phyloP scores from a whole-genome alignment of 2,113 vertebrate genomes.

The Pseudopipra pipra region DNA sequence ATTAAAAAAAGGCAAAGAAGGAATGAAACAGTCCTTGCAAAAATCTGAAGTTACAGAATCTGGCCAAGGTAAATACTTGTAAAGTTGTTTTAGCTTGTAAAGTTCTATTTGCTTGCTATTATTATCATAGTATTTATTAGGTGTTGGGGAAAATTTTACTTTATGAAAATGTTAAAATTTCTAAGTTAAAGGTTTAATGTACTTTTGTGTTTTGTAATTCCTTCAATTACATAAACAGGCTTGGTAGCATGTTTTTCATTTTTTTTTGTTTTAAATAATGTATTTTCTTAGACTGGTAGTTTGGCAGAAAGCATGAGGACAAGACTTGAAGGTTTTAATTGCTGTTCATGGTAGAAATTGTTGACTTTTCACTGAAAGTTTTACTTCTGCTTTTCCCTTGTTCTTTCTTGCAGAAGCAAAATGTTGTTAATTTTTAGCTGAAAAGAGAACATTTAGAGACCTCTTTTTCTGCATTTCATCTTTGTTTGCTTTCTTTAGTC shows the following conservation, averaged over 20 bases:
- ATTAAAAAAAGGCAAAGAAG: constrained; percentile 78
- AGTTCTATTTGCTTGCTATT: not conserved
- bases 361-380: not conserved
- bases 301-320: not conserved
- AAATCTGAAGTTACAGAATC: constrained; percentile 64
- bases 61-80: constrained; percentile 67
- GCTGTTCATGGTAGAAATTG: not conserved
- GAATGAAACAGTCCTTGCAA: constrained; percentile 62
- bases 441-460: not conserved
- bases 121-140: not conserved
- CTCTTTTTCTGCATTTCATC: not conserved
- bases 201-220: not conserved
- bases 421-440: not conserved
- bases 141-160: not conserved
- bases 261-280: not conserved
- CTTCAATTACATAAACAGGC: not conserved
- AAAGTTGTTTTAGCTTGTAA: not conserved
- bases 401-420: not conserved
- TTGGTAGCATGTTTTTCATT: not conserved
- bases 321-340: not conserved
- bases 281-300: not conserved
- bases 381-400: not conserved
- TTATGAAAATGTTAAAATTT: not conserved
- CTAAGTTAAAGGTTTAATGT: not conserved
- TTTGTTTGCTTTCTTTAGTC: not conserved